Conservation (phyloP, 2,888 invertebrate species). For the Melanostoma scalare region DNA sequence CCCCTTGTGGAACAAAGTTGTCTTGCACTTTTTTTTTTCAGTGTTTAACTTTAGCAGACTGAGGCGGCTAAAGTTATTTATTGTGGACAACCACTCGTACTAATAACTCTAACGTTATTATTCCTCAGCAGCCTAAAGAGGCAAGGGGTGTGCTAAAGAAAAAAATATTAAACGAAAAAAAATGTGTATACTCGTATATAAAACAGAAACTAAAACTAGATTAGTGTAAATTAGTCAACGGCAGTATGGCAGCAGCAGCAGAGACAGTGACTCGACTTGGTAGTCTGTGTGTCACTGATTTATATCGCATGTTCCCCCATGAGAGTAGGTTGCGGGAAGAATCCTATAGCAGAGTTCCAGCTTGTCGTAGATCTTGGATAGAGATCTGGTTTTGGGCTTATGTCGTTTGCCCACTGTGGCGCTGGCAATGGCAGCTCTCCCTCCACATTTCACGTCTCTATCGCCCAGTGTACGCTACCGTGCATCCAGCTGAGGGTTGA, state of each 20-base stretch:
- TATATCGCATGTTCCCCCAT: conserved; percentile 58
- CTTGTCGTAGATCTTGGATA: conserved; percentile 47
- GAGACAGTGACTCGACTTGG: conserved; percentile 51
- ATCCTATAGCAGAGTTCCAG: conserved; percentile 17
- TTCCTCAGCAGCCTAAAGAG: conserved; percentile 23
- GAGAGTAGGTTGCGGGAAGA: conserved; percentile 41
- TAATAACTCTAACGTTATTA: conserved; percentile 72
- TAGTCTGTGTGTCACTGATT: conserved; percentile 67
- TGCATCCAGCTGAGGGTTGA: conserved; percentile 65
- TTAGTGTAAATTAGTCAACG: conserved; percentile 71
- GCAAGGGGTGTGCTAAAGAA: background rate
- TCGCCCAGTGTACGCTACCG: conserved; percentile 52
- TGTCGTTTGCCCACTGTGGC: conserved; percentile 38
- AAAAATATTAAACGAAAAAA: background rate
- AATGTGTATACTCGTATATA: background rate
- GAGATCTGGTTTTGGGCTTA: conserved; percentile 65
- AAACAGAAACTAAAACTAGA: conserved; percentile 53
- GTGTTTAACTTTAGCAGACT: conserved; percentile 59
- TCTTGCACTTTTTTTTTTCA: conserved; percentile 22
- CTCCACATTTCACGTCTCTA: background rate
- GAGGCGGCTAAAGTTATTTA: conserved; percentile 66
- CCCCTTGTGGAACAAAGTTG: conserved; percentile 20
- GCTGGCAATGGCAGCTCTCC: background rate
- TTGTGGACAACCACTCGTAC: conserved; percentile 66
- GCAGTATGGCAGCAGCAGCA: conserved; percentile 16